A percentile compares a stretch with the other conserved stretches of the same genome.
These are phyloP conservation scores for Atrichornis clamosus DNA, from an alignment of 2,113 vertebrate species.

Conservation along the genomic window DNA sequence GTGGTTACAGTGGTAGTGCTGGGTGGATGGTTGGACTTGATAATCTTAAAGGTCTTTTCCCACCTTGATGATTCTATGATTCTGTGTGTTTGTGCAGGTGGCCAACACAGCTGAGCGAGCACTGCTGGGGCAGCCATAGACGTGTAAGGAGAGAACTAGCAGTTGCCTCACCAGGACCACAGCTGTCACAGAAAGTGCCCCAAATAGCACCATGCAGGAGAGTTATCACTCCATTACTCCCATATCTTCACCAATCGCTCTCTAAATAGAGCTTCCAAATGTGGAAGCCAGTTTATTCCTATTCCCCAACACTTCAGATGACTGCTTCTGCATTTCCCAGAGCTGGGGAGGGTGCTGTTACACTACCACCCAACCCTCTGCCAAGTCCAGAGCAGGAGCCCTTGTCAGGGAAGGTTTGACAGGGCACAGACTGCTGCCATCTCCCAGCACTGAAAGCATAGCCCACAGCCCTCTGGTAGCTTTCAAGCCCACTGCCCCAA, in stretches of 20 bases:
- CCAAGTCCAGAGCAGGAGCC: neutral
- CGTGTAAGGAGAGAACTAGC: neutral
- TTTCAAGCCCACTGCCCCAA: neutral
- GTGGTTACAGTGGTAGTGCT: neutral
- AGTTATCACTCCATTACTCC: neutral
- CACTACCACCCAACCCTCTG: accelerated
- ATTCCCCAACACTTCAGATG: neutral
- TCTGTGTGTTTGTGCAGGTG: neutral
- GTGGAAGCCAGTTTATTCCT: neutral
- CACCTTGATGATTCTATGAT: neutral
- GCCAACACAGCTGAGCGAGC: neutral
- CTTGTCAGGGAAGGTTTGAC: neutral
- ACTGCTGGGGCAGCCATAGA: neutral
- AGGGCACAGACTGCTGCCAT: neutral
- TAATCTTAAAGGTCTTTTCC: neutral
- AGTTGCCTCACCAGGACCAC: neutral
- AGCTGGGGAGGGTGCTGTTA: neutral
- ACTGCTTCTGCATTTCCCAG: neutral
- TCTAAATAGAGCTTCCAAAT: neutral
- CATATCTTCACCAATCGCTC: neutral
- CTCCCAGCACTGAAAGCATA: neutral
- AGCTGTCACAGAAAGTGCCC: neutral
- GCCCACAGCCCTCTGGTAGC: neutral
- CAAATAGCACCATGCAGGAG: neutral
- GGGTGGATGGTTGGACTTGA: neutral